Conservation (phyloP, 2,113 vertebrate genomes). For the Crotophaga sulcirostris region DNA sequence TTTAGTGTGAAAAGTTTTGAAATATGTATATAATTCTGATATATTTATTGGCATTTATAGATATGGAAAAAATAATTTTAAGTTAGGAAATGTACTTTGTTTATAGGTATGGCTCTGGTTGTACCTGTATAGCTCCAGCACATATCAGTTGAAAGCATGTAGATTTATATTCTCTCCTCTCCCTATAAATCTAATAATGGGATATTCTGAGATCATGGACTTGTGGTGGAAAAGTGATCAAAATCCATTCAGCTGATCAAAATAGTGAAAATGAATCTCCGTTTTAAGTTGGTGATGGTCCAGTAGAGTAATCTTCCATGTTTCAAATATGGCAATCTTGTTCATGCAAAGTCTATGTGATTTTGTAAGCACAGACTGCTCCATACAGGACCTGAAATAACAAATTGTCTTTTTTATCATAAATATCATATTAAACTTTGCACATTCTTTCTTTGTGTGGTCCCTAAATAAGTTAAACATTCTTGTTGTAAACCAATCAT, state of each 20-base stretch:
- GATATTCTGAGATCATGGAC: background rate
- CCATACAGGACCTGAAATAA: background rate
- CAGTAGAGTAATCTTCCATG: background rate
- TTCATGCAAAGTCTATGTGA: accelerated
- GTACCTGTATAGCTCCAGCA: background rate
- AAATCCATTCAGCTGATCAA: background rate
- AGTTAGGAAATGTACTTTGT: background rate
- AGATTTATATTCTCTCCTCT: too few species aligned
- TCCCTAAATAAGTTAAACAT: background rate
- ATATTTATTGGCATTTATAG: background rate
- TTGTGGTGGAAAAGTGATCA: background rate
- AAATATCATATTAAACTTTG: background rate
- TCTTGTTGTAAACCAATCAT: background rate
- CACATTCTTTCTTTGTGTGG: background rate
- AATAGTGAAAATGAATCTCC: background rate
- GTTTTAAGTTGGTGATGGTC: background rate
- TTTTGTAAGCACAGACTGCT: background rate
- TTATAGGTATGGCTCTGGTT: background rate
- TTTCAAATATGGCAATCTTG: background rate
- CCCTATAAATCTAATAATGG: too few species aligned
- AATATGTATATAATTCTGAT: background rate
- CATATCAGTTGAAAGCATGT: background rate
- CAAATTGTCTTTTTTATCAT: background rate
- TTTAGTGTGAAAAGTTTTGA: background rate
- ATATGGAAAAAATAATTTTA: background rate